Conservation (phyloP, 2,797 vertebrate species). For the Pyrocephalus nanus region DNA sequence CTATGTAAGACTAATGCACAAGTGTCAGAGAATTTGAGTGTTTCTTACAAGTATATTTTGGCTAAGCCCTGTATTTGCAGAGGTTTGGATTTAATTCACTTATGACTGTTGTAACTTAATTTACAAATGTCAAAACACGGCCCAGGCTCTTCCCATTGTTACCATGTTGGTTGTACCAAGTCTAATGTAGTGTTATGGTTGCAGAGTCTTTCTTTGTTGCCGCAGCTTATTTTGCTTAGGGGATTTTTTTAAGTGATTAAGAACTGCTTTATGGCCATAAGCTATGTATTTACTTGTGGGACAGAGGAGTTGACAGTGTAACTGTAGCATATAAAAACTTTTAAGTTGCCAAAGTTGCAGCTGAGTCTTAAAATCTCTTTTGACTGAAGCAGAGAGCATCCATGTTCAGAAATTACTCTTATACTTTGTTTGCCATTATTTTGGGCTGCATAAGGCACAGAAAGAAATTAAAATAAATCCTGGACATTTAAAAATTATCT, state of each 20-base stretch:
- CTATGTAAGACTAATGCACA: background rate
- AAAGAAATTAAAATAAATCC: background rate
- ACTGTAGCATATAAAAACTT: background rate
- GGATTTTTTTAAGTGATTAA: background rate
- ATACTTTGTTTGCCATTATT: background rate
- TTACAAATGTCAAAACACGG: background rate
- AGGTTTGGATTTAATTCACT: background rate
- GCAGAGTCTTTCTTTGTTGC: background rate
- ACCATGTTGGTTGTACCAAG: background rate
- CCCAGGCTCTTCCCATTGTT: background rate
- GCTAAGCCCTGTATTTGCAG: background rate
- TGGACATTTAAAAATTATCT: background rate
- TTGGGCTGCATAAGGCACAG: background rate
- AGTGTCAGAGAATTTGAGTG: background rate
- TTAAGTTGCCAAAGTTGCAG: background rate
- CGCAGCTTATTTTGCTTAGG: background rate
- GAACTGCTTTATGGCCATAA: background rate
- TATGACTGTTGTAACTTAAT: background rate
- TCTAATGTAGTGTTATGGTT: background rate
- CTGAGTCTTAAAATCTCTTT: background rate
- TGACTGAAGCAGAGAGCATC: background rate
- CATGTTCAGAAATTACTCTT: background rate
- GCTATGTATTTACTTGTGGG: background rate
- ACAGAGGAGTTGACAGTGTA: background rate
- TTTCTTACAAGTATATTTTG: background rate